phyloP scores from a whole-genome alignment of 2,113 vertebrate species.

The Lepus timidus region DNA sequence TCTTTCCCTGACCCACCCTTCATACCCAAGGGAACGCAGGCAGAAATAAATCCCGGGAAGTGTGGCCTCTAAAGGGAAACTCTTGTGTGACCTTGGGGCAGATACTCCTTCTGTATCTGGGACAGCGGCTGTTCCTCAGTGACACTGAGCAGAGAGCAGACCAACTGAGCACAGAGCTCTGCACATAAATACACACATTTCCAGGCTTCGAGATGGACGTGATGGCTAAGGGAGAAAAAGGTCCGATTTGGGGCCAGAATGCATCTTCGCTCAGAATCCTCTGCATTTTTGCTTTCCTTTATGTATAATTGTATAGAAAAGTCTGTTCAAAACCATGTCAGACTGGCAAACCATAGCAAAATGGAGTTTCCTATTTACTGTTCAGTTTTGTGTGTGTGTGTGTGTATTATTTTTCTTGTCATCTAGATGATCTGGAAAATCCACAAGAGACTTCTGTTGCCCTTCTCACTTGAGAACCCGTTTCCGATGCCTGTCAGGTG shows the following conservation, averaged over 20 bases:
- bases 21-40: constrained; percentile 12
- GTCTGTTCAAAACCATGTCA: fast-evolving
- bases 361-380: not conserved
- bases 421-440: constrained; percentile 15
- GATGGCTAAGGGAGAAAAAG: not conserved
- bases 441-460: not conserved
- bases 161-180: not conserved
- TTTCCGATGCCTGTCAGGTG: not conserved
- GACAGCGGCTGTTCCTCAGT: constrained; percentile 53
- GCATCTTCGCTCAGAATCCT: not conserved
- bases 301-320: not conserved
- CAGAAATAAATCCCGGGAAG: constrained; percentile 49
- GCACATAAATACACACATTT: not conserved
- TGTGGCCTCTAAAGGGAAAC: not conserved
- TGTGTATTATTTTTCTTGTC: not conserved
- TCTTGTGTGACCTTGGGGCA: constrained; percentile 22
- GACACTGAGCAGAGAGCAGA: not conserved
- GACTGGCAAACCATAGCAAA: not conserved
- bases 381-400: not conserved
- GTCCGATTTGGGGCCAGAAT: not conserved
- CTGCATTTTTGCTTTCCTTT: constrained; percentile 43
- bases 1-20: not conserved
- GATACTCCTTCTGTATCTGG: constrained; percentile 12
- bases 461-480: not conserved
- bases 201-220: not conserved